These are phyloP conservation scores for Rousettus leschenaultii DNA, from an alignment of 2,113 vertebrate genomes.

Conservation along the genomic window DNA sequence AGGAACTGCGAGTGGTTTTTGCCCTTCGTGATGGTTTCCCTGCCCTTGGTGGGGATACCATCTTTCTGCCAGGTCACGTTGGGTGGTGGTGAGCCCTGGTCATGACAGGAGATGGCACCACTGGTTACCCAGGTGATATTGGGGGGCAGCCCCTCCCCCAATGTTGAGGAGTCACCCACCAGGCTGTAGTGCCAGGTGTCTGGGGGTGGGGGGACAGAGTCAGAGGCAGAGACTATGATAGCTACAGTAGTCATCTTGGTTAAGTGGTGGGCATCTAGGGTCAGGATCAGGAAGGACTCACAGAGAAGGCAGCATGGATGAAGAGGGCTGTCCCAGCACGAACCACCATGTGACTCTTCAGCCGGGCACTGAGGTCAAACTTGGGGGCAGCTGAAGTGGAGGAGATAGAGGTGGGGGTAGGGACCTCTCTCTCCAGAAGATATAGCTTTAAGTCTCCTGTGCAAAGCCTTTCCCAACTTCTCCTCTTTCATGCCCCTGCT, in stretches of 20 bases:
- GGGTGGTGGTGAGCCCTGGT: constrained; percentile 75
- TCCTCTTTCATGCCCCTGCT: background rate
- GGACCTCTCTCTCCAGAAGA: background rate
- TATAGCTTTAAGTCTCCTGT: background rate
- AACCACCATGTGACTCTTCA: constrained; percentile 83
- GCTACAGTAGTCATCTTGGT: background rate
- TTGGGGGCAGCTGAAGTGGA: constrained; percentile 40
- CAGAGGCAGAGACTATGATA: background rate
- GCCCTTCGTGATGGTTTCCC: constrained; percentile 79
- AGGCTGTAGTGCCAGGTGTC: background rate
- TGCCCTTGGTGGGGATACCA: constrained; percentile 64
- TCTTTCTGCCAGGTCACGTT: constrained; percentile 79
- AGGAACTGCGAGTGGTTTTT: constrained; percentile 80
- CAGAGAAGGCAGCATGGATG: constrained; percentile 75
- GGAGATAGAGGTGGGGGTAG: background rate
- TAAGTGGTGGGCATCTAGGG: background rate
- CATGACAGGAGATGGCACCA: background rate
- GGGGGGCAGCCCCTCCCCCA: background rate
- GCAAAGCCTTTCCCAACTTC: background rate
- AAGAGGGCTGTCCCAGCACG: constrained; percentile 78
- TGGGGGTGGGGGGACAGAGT: background rate
- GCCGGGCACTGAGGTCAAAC: constrained; percentile 78
- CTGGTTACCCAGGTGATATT: background rate
- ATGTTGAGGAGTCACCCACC: background rate
- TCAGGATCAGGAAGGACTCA: constrained; percentile 55